A percentile compares a stretch with the other conserved stretches of the same genome.
These are phyloP conservation scores for Orthonychiurus folsomi DNA, from an alignment of 2,888 invertebrate genomes.

Conservation along the genomic window DNA sequence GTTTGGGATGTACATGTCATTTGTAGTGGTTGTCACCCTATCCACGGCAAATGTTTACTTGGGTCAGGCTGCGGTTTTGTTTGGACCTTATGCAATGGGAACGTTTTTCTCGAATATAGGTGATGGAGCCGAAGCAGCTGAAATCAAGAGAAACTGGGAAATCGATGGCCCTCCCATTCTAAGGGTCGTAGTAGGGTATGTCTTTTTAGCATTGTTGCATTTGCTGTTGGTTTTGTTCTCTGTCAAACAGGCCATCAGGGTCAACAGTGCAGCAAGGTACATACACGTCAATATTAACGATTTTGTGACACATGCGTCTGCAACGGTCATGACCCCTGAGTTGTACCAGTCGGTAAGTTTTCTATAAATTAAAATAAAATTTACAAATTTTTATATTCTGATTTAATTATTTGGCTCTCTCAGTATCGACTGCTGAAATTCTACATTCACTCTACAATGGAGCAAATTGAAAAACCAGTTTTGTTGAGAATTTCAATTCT, in stretches of 20 bases:
- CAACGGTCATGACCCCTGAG: constrained; percentile 20
- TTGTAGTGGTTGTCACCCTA: constrained; percentile 15
- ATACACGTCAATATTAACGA: constrained; percentile 36
- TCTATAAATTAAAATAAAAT: constrained; percentile 2
- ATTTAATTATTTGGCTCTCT: background rate
- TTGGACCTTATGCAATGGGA: constrained; percentile 7
- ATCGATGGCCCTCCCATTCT: background rate
- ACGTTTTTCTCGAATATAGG: constrained; percentile 9
- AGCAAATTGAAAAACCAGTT: constrained; percentile 27
- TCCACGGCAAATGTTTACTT: background rate
- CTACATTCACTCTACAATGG: constrained; percentile 35
- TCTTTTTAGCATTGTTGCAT: constrained; percentile 18
- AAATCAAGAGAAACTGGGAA: background rate
- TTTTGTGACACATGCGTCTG: constrained; percentile 22
- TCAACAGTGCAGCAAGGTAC: constrained; percentile 28
- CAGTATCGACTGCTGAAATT: constrained; percentile 33
- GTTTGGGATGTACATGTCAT: constrained; percentile 24
- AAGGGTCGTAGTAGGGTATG: constrained; percentile 20
- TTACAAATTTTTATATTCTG: background rate
- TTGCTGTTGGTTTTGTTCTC: constrained; percentile 21
- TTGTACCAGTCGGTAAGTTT: constrained; percentile 20
- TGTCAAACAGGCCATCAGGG: constrained; percentile 28
- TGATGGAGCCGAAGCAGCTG: background rate
- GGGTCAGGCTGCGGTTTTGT: background rate
- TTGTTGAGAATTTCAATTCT: constrained; percentile 24